These are phyloP conservation scores for Drosophila testacea DNA, from an alignment of 2,888 invertebrate species.

Conservation along the genomic window DNA sequence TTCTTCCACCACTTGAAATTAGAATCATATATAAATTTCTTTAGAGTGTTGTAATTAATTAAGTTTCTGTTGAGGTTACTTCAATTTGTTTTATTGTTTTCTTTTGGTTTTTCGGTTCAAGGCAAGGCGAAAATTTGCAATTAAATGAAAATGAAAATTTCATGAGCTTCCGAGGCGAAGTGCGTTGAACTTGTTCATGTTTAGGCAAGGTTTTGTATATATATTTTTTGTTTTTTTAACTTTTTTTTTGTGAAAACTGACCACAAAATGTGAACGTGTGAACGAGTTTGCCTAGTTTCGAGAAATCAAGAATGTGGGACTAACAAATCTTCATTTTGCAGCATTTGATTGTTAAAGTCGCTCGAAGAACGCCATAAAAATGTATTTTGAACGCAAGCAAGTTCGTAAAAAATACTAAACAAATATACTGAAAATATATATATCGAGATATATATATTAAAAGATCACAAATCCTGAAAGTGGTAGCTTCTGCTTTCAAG, in stretches of 20 bases:
- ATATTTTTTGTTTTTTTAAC: not conserved
- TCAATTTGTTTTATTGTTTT: conserved; percentile 17
- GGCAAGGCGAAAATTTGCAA: conserved; percentile 71
- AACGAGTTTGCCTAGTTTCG: conserved; percentile 56
- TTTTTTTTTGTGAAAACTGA: conserved; percentile 30
- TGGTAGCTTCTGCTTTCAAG: not conserved
- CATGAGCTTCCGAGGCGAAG: conserved; percentile 56
- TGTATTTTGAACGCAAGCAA: conserved; percentile 81
- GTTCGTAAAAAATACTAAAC: conserved; percentile 78
- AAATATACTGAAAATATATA: conserved; percentile 7
- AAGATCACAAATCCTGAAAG: not conserved
- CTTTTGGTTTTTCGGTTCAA: conserved; percentile 49
- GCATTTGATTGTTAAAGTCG: conserved; percentile 52
- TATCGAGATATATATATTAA: not conserved
- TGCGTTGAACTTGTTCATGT: conserved; percentile 63
- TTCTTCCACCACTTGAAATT: not conserved
- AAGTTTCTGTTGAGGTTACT: conserved; percentile 11
- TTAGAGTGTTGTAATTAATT: conserved; percentile 26
- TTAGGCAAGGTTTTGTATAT: not conserved
- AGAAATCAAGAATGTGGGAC: conserved; percentile 14
- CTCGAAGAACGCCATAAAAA: conserved; percentile 50
- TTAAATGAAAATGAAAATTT: conserved; percentile 78
- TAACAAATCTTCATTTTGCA: conserved; percentile 58
- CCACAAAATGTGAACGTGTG: conserved; percentile 50
- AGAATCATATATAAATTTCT: conserved; percentile 24